These are phyloP conservation scores for Drosophila mimica DNA, from an alignment of 2,888 invertebrate genomes.

Conservation along the genomic window DNA sequence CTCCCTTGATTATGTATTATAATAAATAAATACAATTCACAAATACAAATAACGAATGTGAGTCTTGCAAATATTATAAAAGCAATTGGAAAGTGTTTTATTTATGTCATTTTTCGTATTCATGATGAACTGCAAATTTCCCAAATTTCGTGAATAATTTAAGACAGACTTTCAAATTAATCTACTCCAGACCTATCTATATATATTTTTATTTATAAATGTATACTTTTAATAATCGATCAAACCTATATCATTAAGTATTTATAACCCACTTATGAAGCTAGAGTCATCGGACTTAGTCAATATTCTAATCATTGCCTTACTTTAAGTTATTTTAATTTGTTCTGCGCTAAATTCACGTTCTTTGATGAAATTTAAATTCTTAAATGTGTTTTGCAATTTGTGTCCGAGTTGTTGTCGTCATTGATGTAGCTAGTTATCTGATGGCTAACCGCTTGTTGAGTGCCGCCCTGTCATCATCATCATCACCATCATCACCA, in stretches of 20 bases:
- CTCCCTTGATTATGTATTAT: neutral
- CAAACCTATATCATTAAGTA: neutral
- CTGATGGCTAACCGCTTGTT: constrained; percentile 56
- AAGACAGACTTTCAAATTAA: neutral
- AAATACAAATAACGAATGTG: neutral
- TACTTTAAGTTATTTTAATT: neutral
- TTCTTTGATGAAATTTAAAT: neutral
- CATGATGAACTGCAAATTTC: neutral
- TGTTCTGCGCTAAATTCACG: neutral
- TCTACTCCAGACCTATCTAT: neutral
- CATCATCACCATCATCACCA: constrained; percentile 25
- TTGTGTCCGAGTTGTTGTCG: neutral
- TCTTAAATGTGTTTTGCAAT: neutral
- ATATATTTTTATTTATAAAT: neutral
- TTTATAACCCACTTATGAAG: neutral
- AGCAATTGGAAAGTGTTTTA: neutral
- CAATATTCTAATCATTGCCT: neutral
- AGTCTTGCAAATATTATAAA: neutral
- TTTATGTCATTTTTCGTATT: too few species aligned
- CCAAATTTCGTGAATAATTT: neutral
- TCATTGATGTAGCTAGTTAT: constrained; percentile 45
- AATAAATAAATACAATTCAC: too few species aligned
- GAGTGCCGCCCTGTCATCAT: constrained; percentile 54
- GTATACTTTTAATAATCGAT: neutral
- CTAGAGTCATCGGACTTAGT: neutral